Base-by-base conservation (phyloP, 2,888 invertebrate genomes). In the Drosophila parthenogenetica region DNA sequence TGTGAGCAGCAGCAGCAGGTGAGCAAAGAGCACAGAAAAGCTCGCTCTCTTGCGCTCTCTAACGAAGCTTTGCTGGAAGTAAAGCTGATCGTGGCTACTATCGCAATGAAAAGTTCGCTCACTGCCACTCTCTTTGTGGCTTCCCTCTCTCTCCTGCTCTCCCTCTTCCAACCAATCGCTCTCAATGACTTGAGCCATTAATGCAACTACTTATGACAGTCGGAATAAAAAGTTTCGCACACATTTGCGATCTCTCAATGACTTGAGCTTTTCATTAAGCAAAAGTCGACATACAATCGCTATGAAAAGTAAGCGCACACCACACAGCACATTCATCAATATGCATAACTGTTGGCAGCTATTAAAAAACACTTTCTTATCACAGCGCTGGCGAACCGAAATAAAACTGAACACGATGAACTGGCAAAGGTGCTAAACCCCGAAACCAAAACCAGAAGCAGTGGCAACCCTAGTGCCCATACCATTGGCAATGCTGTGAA, bases 331-430 rank as follows among this genome's bases (percentile, higher is more conserved):
- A 37, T 55, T 60, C 58, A 76, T 61, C 67, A 65, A 72, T 65
- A 76, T 61, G 65, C 58, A 72, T 66, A 69, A 79, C 71, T 70
- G 80, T 61, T 79, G 77, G 63, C 29, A 66, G 83, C 83, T 82
- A 83, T 83, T 83, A 83, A 88, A 88, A 77, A 57, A 68, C 80
- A 79, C 69, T 88, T 86, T 77, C 67, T 77, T 87, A 78, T 81
- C 84, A 16, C 37, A 46, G 37, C 32, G 17, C 25, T 25, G 29
- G 71, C 62, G 54, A 67, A 67, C 65, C 72, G 73, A 68, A 79
- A 79, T 74, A 83, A 74, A 87, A 79, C 53, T 68, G 72, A 72
- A 77, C 61, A 69, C 88, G 69, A 58, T 54, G 69, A 81, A 71
- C 65, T 64, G 67, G 49, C 53, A 59, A 67, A 74, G 74, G 80